A percentile compares a stretch with the other conserved stretches of the same genome.
Conservation (phyloP, 2,113 vertebrate genomes). For the Brienomyrus brachyistius region DNA sequence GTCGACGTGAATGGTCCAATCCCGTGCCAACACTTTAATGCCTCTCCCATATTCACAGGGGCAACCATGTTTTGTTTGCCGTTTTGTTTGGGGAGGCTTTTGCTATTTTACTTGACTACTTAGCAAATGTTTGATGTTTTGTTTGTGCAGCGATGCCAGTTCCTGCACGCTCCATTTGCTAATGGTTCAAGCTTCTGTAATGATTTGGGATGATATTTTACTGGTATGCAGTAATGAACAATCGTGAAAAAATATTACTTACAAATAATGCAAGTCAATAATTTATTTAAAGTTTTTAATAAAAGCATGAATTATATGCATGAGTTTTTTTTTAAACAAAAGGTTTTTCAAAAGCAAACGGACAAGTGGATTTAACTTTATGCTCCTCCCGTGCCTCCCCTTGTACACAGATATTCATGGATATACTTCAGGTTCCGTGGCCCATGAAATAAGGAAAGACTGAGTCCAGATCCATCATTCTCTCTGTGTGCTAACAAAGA, state of each 20-base stretch:
- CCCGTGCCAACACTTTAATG: not conserved
- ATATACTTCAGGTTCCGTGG: not conserved
- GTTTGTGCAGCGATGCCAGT: not conserved
- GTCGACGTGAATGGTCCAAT: not conserved
- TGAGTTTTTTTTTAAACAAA: not conserved
- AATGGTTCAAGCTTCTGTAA: not conserved
- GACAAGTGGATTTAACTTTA: not conserved
- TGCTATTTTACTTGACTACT: not conserved
- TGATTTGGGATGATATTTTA: not conserved
- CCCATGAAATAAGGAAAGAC: not conserved
- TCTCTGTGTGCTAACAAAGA: not conserved
- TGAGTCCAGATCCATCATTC: too few species aligned
- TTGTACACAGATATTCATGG: not conserved
- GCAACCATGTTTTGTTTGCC: not conserved
- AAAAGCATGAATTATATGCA: not conserved
- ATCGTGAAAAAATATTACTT: not conserved
- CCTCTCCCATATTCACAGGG: not conserved
- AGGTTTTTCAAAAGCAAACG: not conserved
- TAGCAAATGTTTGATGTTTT: not conserved
- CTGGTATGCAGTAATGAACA: not conserved
- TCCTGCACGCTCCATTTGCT: not conserved
- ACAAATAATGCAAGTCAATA: not conserved
- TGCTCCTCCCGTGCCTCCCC: not conserved
- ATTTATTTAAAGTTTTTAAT: not conserved
- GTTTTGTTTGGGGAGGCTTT: not conserved